These are phyloP conservation scores for Lepidocyrtinus sp. DNA, from an alignment of 2,888 invertebrate genomes.

Conservation along the genomic window DNA sequence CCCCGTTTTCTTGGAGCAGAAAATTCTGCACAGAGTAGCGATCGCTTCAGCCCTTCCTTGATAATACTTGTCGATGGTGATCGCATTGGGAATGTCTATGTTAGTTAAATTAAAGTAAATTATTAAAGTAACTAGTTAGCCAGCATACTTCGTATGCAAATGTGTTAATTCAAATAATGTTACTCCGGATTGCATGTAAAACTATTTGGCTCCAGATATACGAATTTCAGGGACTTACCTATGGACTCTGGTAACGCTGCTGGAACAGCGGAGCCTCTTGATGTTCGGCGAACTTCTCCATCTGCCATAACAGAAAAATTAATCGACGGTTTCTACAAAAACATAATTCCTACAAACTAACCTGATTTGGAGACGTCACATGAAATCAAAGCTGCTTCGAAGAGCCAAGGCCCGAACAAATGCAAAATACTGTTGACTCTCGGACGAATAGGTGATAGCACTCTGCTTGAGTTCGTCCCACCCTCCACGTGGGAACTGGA, in stretches of 20 bases:
- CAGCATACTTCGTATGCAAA: no score
- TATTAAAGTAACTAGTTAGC: no score
- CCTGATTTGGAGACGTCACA: constrained; percentile 76
- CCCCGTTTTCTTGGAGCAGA: constrained; percentile 95
- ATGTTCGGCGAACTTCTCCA: constrained; percentile 67
- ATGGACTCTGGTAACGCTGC: constrained; percentile 79
- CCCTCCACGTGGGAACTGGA: constrained; percentile 51
- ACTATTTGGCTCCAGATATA: no score
- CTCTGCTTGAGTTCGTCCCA: constrained; percentile 13
- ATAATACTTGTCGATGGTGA: constrained; percentile 81
- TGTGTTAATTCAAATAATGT: no score
- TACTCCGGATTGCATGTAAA: no score
- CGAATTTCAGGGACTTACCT: no score
- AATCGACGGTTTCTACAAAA: no score
- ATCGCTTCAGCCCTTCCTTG: constrained; percentile 93
- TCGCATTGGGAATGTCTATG: constrained; percentile 79
- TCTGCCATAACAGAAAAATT: no score
- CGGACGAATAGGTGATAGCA: constrained; percentile 76
- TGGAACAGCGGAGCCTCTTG: constrained; percentile 73
- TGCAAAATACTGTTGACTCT: constrained; percentile 96
- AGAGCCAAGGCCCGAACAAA: constrained; percentile 96
- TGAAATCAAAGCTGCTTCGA: constrained; percentile 94
- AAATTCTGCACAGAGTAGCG: constrained; percentile 94
- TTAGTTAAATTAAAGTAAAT: no score
- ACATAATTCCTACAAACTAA: no score